Evolutionary conservation across 2,797 vertebrate species (phyloP), one percentile per base, ranked within the genome.

Genomic region (Otolemur crassicaudatus): DNA sequence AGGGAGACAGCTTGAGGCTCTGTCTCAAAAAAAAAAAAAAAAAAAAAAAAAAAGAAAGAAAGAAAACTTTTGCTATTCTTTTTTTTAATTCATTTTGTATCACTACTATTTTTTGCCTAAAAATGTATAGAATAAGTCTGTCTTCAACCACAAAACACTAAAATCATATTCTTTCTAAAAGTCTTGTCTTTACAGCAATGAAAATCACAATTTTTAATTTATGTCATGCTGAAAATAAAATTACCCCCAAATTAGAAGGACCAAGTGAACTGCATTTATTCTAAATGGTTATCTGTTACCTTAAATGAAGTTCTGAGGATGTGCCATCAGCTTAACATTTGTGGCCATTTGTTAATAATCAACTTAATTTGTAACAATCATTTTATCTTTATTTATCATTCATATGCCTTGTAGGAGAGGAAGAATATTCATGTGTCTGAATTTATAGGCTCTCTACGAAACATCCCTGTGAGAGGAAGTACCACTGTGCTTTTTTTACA

Each of bases 11-110:
- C 43, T 46, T 7, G 43, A 46, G 43, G 6, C 43, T 46, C 43
- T 46, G 43, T 46, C 43, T 46, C 7, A 46, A 7, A 46, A 46
- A 46, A 46, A 46, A 46, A 46, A 46, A 46, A 46, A 92, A 92
- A 83, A 49, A 17, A 96, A 79, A 84, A 83, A 86, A 37, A 95
- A 75, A 53, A 31, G n/a, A n/a, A n/a, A n/a, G n/a, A n/a, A 83
- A 86, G 43, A 95, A 75, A 53, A 31, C 0, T 14, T 85, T 90
- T 87, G 61, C 2, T 63, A 17, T 82, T 46, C 12, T 70, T 53
- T 49, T 85, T 49, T 79, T 49, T 14, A 16, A 46, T 58, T 89
- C 80, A 73, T 46, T 91, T 67, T 82, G 1, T 85, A 46, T 77
- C 63, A 43, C 4, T 46, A 31, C 58, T 73, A 37, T 40, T 73